These are phyloP conservation scores for Progne subis DNA, from an alignment of 2,113 vertebrate species.

Conservation along the genomic window DNA sequence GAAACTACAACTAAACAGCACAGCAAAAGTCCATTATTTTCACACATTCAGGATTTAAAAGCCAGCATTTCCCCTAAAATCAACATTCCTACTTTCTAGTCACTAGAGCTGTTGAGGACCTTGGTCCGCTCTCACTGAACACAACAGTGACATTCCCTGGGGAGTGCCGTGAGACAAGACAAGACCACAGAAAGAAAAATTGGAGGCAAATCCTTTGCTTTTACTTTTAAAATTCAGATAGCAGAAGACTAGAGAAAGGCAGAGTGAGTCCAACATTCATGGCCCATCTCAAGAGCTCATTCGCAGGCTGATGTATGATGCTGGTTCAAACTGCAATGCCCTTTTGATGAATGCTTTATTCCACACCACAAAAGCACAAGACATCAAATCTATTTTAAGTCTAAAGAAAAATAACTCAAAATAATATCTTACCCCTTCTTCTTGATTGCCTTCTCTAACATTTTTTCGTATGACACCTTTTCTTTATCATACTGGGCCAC, in stretches of 20 bases:
- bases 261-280: neutral
- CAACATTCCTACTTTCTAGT: neutral
- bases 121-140: neutral
- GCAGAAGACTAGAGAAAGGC: neutral
- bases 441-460: constrained; percentile 94
- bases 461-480: constrained; percentile 89
- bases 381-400: neutral
- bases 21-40: neutral
- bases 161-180: neutral
- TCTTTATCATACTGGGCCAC: constrained; percentile 95
- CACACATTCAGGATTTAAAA: neutral
- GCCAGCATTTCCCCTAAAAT: neutral
- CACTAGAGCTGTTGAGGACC: neutral
- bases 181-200: neutral
- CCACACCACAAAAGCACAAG: neutral
- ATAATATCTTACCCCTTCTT: constrained; percentile 88
- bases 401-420: neutral
- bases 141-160: neutral
- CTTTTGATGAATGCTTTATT: neutral
- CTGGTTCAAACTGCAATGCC: neutral
- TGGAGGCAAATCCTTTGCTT: neutral
- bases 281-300: neutral
- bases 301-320: neutral
- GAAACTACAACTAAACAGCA: neutral
- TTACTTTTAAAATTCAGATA: neutral